Evolutionary conservation across 2,113 vertebrate genomes (phyloP), one percentile per base, ranked within the genome.

Genomic region (Zosterops borbonicus): DNA sequence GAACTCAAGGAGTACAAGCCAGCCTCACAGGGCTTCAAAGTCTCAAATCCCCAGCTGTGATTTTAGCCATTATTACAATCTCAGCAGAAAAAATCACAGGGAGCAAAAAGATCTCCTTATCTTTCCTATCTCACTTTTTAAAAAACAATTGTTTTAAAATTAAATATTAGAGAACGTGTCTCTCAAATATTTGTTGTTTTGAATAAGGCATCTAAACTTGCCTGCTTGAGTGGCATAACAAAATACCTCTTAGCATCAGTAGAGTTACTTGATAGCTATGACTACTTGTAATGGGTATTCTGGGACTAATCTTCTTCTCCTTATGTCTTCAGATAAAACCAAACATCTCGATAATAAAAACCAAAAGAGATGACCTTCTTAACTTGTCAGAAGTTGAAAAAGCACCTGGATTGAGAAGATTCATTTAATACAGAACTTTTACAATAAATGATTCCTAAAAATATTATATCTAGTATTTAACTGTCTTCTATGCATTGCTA

Each of bases 1-100:
- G 18, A 49, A 62, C 55, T 71, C 35, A 79, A n/a, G 13, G 52
- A 67, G 15, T 44, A 21, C 42, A 70, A 70, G 15, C 3, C 22
- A 87, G 6, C 2, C 14, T 46, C 2, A 1, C 0, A 3, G 11
- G 18, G 7, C 29, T 85, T 68, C 41, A 25, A 25, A 65, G 17
- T 27, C 60, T 82, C 29, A 56, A 62, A 87, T 35, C 2, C 5
- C 8, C 20, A 29, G 9, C 2, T 41, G 12, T 63, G 11, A n/a
- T 68, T 63, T 88, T 29, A 33, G 29, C 23, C 7, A 39, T 62
- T 78, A 16, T 37, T 82, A 31, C 1, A 4, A 41, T 28, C 13
- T 63, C 28, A 70, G 25, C 7, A 46, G 31, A 4, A 47, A 49
- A 64, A 41, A 4, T 37, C 16, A 49, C 9, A 33, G 4, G 6